These are phyloP conservation scores for Halcyon chelicuti DNA, from an alignment of 2,797 vertebrate species.

Conservation along the genomic window DNA sequence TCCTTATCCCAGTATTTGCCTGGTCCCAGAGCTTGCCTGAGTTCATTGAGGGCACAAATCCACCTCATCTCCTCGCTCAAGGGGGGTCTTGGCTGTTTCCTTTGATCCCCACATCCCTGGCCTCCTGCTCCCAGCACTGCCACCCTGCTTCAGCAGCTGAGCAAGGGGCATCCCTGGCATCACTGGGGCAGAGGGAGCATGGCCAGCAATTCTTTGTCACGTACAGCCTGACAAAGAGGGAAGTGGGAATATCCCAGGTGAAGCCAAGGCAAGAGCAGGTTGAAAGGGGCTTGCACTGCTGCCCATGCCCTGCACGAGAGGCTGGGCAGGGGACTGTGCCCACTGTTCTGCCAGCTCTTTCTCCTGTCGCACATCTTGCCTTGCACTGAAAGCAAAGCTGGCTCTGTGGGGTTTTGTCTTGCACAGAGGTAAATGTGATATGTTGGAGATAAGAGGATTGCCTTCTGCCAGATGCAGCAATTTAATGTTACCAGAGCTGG, in stretches of 20 bases:
- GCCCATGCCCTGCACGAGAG: background rate
- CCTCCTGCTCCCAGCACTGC: background rate
- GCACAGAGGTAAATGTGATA: background rate
- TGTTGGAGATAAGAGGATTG: background rate
- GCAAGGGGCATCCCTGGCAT: fast-evolving
- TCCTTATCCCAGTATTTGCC: background rate
- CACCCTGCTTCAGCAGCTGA: background rate
- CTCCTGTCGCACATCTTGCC: background rate
- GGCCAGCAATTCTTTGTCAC: fast-evolving
- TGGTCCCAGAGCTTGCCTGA: background rate
- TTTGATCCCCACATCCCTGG: background rate
- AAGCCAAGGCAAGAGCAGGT: background rate
- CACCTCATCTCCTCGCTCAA: no score
- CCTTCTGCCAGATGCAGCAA: background rate
- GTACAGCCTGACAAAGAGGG: background rate
- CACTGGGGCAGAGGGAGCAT: background rate
- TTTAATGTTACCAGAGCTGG: background rate
- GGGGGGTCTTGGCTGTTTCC: background rate
- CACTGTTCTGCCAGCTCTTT: background rate
- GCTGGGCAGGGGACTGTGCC: fast-evolving
- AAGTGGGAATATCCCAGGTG: background rate
- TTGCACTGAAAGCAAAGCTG: background rate
- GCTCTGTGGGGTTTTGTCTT: fast-evolving
- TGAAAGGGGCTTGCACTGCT: background rate
- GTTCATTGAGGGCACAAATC: background rate